These are phyloP conservation scores for Periophthalmus magnuspinnatus DNA, from an alignment of 2,797 vertebrate genomes.

Conservation along the genomic window DNA sequence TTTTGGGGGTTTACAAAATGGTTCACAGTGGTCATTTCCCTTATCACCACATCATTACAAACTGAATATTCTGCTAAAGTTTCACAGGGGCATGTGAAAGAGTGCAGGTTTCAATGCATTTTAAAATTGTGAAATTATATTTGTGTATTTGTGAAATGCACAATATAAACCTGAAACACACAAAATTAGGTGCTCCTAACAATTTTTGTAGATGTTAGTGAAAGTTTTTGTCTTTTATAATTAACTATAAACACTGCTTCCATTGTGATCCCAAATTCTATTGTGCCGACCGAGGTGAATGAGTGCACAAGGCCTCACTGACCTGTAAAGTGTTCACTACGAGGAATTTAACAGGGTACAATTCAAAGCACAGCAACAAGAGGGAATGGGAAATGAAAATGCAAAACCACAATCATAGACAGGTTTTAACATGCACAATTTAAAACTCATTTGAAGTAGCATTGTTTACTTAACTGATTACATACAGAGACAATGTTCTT, in stretches of 20 bases:
- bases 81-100: too few relatives aligned
- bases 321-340: neutral
- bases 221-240: neutral
- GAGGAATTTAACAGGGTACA: neutral
- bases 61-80: too few relatives aligned
- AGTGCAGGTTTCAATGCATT: too few relatives aligned
- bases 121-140: too few relatives aligned
- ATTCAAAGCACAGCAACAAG: neutral
- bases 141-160: neutral
- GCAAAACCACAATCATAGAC: conserved; percentile 2
- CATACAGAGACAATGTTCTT: neutral
- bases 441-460: neutral
- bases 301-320: conserved; percentile 5
- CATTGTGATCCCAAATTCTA: conserved; percentile 2
- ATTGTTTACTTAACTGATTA: too few relatives aligned
- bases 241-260: neutral
- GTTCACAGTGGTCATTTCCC: too few relatives aligned
- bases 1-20: too few relatives aligned
- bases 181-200: neutral
- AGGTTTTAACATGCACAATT: neutral
- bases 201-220: neutral
- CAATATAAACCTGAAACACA: neutral
- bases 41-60: too few relatives aligned
- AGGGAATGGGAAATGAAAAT: neutral
- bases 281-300: conserved; percentile 1